A percentile compares a stretch with the other conserved stretches of the same genome.
Conservation (phyloP, 2,888 invertebrate genomes). For the Pasiphila rectangulata region DNA sequence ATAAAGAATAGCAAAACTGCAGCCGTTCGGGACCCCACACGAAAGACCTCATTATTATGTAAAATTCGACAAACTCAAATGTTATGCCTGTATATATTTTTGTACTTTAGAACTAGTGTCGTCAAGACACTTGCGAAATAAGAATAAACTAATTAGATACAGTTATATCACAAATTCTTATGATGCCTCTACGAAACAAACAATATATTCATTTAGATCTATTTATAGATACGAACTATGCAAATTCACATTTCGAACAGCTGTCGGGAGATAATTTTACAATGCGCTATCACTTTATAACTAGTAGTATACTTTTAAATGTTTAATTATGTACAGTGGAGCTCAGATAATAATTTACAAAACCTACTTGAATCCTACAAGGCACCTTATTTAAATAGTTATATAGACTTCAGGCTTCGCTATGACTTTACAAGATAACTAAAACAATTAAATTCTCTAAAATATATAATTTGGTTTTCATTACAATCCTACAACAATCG, state of each 20-base stretch:
- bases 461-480: conserved; percentile 81
- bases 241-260: conserved; percentile 60
- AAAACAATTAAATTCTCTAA: conserved; percentile 78
- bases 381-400: conserved; percentile 78
- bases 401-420: conserved; percentile 77
- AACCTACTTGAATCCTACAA: conserved; percentile 68
- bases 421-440: conserved; percentile 79
- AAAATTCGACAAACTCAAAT: conserved; percentile 61
- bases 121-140: conserved; percentile 54
- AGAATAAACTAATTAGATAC: conserved; percentile 72
- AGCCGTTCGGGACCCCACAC: conserved; percentile 70
- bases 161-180: conserved; percentile 79
- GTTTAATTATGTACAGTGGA: conserved; percentile 75
- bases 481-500: conserved; percentile 78
- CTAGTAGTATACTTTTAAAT: conserved; percentile 78
- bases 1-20: conserved; percentile 68
- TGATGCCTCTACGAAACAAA: conserved; percentile 79
- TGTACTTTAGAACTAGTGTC: conserved; percentile 53
- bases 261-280: conserved; percentile 67
- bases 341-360: conserved; percentile 76
- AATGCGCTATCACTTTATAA: conserved; percentile 60
- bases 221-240: conserved; percentile 62
- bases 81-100: conserved; percentile 79
- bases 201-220: conserved; percentile 72
- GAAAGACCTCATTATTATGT: conserved; percentile 66